A percentile compares a stretch with the other conserved stretches of the same genome.
phyloP scores from a whole-genome alignment of 2,888 invertebrate genomes.

The Synanthedon andrenaeformis region DNA sequence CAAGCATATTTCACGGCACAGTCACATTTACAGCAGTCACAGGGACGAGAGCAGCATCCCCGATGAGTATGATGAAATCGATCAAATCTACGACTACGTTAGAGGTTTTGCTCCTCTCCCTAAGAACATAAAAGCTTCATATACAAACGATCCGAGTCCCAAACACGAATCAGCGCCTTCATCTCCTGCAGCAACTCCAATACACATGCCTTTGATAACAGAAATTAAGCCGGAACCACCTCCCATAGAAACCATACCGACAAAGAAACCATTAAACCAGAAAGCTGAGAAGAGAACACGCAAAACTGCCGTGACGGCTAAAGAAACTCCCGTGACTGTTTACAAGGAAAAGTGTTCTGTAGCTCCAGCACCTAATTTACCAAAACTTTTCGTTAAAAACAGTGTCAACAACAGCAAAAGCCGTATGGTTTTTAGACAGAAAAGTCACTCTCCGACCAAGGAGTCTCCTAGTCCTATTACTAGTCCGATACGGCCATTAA shows the following conservation, averaged over 20 bases:
- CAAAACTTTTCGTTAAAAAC: conserved; percentile 85
- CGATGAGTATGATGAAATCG: conserved; percentile 94
- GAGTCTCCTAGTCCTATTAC: conserved; percentile 75
- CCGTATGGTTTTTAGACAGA: conserved; percentile 75
- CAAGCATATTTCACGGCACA: conserved; percentile 62
- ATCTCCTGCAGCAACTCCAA: conserved; percentile 67
- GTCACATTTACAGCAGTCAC: conserved; percentile 66
- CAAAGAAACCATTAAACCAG: conserved; percentile 75
- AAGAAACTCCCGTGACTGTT: conserved; percentile 67
- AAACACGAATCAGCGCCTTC: conserved; percentile 70
- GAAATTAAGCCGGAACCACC: conserved; percentile 88
- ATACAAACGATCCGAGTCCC: conserved; percentile 53
- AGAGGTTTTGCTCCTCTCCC: conserved; percentile 92
- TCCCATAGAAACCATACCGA: conserved; percentile 91
- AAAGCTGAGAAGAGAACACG: conserved; percentile 83
- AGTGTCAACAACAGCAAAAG: conserved; percentile 73
- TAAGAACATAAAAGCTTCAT: conserved; percentile 79
- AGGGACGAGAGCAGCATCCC: conserved; percentile 76
- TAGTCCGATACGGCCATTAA: conserved; percentile 67
- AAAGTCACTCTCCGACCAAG: conserved; percentile 79
- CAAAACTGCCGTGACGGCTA: conserved; percentile 70
- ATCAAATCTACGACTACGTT: conserved; percentile 96
- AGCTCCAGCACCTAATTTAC: conserved; percentile 68
- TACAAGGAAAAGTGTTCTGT: conserved; percentile 71
- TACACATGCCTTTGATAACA: conserved; percentile 63